Conservation (phyloP, 53 echinoderm and acorn worm species). For the Apostichopus leukothele region DNA sequence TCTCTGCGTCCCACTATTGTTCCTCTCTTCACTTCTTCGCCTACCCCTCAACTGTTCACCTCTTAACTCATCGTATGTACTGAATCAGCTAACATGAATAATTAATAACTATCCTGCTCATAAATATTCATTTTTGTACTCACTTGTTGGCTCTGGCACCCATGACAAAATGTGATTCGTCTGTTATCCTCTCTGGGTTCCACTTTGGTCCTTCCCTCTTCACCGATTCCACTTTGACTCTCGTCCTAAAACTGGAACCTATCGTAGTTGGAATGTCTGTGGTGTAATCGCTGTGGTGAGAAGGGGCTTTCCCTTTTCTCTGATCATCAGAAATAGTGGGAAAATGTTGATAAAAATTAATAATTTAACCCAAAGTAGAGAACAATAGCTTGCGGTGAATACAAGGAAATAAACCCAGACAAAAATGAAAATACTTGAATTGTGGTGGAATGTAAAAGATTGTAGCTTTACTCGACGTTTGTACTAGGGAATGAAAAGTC, state of each 20-base stretch:
- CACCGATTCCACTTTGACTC: slow-evolving; percentile 75
- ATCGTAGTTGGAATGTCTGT: slow-evolving; percentile 75
- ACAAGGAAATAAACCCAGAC: no score
- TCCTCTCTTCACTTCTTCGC: slow-evolving; percentile 69
- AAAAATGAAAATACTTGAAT: no score
- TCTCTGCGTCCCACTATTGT: slow-evolving; percentile 85
- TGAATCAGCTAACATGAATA: not conserved
- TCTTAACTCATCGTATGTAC: no score
- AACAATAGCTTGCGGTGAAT: no score
- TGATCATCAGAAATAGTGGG: slow-evolving; percentile 4
- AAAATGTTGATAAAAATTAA: no score
- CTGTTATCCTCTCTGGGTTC: slow-evolving; percentile 74
- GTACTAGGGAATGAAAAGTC: no score
- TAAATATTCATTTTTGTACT: slow-evolving; percentile 14
- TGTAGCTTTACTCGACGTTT: no score
- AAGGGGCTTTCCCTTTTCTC: slow-evolving; percentile 94
- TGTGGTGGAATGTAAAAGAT: no score
- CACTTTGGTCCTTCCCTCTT: slow-evolving; percentile 94
- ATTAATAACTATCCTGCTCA: not conserved
- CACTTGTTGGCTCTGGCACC: slow-evolving; percentile 97
- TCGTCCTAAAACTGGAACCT: slow-evolving; percentile 51
- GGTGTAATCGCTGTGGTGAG: slow-evolving; percentile 93
- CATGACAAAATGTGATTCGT: slow-evolving; percentile 82
- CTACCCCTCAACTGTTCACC: no score
- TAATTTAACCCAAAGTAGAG: no score